A percentile compares a stretch with the other conserved stretches of the same genome.
phyloP scores from a whole-genome alignment of 2,113 vertebrate species.

The Beaufortia kweichowensis region DNA sequence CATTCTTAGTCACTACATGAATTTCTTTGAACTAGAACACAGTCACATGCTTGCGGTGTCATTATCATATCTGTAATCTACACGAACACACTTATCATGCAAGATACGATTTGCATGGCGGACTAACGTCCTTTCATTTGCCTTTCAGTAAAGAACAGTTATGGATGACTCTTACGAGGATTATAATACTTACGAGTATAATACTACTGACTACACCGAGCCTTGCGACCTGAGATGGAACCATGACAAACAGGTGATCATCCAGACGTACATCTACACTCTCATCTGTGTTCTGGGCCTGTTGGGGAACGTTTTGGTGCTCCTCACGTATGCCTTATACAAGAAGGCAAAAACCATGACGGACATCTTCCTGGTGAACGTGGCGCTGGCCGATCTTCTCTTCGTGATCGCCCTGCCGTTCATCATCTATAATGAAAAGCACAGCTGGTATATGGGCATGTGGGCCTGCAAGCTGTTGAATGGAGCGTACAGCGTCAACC shows the following conservation, averaged over 20 bases:
- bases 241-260: constrained; percentile 10
- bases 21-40: no score
- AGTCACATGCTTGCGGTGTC: background rate
- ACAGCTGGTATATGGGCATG: constrained; percentile 77
- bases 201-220: background rate
- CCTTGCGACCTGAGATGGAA: constrained; percentile 53
- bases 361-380: constrained; percentile 85
- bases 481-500: constrained; percentile 85
- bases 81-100: background rate
- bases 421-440: constrained; percentile 74
- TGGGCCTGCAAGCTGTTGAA: constrained; percentile 78
- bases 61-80: constrained; percentile 22
- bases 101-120: constrained; percentile 1
- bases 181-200: background rate
- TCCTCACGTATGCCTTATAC: constrained; percentile 84
- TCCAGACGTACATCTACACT: constrained; percentile 69
- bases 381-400: constrained; percentile 86
- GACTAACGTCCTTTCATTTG: no score
- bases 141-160: constrained; percentile 1
- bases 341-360: constrained; percentile 88
- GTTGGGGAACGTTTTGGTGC: constrained; percentile 85
- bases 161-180: rapidly evolving
- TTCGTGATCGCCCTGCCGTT: constrained; percentile 87
- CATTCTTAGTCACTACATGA: no score
- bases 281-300: constrained; percentile 81